These are phyloP conservation scores for Glyptemys insculpta DNA, from an alignment of 2,797 vertebrate species.

Conservation along the genomic window DNA sequence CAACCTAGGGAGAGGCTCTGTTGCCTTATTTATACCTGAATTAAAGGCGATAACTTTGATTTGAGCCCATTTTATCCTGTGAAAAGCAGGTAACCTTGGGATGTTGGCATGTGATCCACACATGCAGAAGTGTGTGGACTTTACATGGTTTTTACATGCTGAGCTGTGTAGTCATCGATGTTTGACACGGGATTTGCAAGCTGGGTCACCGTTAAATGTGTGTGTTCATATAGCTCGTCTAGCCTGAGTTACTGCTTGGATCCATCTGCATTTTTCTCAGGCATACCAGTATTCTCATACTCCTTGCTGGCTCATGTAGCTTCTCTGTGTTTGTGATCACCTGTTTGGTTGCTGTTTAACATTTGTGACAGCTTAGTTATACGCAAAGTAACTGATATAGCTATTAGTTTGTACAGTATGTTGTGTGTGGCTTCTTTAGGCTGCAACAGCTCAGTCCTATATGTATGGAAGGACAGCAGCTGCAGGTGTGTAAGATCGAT, in stretches of 20 bases:
- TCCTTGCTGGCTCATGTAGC: background rate
- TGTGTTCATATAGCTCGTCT: background rate
- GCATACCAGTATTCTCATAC: background rate
- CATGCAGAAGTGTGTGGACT: background rate
- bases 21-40: background rate
- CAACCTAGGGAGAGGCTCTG: background rate
- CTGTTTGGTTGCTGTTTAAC: background rate
- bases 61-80: background rate
- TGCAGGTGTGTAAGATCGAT: background rate
- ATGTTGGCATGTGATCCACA: background rate
- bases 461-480: background rate
- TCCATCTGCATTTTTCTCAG: background rate
- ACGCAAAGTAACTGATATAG: background rate
- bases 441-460: background rate
- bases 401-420: background rate
- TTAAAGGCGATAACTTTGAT: background rate
- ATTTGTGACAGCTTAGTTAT: background rate
- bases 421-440: background rate
- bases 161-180: fast-evolving
- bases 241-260: background rate
- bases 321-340: background rate
- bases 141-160: background rate
- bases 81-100: background rate
- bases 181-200: background rate
- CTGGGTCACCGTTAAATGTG: background rate